Evolutionary conservation across 2,113 vertebrate genomes (phyloP).

Genomic region (Enhydra lutris): DNA sequence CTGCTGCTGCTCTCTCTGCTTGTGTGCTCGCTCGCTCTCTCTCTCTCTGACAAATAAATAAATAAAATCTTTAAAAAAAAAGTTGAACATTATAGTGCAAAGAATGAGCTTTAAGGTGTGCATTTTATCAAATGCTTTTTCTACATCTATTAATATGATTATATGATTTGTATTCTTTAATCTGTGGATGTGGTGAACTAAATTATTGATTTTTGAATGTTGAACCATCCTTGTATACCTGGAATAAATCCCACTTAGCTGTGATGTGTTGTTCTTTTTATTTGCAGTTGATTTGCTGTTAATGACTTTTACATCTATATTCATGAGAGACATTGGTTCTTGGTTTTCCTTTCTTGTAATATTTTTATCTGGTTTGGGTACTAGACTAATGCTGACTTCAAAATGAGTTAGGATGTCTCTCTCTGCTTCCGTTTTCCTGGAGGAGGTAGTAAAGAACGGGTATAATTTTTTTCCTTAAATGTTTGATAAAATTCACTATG

Average conservation of each 20-base stretch:
- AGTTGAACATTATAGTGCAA: not conserved
- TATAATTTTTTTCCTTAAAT: not conserved
- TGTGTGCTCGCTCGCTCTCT: fast-evolving
- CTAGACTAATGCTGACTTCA: not conserved
- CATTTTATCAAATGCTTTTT: not conserved
- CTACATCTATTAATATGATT: not conserved
- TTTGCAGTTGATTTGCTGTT: not conserved
- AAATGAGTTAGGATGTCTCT: not conserved
- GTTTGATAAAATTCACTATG: not conserved
- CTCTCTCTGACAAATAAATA: not conserved
- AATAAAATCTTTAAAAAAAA: not conserved
- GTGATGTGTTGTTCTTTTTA: not conserved
- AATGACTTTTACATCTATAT: not conserved
- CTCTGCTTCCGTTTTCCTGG: not conserved
- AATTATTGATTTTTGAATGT: not conserved
- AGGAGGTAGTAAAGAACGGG: not conserved
- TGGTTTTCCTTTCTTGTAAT: not conserved
- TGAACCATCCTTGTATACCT: not conserved
- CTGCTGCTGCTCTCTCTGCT: not conserved
- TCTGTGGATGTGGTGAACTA: not conserved
- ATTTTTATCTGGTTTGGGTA: not conserved
- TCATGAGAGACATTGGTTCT: not conserved
- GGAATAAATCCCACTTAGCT: not conserved
- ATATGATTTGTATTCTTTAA: not conserved
- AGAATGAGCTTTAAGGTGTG: not conserved